A percentile compares a stretch with the other conserved stretches of the same genome.
These are phyloP conservation scores for Actinernus sp. DNA, from an alignment of 92 coral and sea anemone species.

Conservation along the genomic window DNA sequence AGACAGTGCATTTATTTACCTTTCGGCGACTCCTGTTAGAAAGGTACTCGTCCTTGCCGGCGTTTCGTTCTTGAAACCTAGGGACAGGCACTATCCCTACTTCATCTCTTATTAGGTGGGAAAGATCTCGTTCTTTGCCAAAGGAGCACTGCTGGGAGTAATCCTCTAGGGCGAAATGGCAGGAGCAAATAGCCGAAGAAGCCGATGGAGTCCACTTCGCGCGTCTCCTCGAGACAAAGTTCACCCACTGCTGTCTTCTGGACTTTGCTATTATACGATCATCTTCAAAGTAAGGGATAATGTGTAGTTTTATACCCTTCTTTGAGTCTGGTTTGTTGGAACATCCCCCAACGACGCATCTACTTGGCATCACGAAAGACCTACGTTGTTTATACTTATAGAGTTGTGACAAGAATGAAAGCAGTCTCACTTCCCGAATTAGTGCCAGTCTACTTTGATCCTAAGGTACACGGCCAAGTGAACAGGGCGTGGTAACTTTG, in stretches of 20 bases:
- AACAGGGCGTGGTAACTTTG: too few species aligned
- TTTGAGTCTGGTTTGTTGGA: too few species aligned
- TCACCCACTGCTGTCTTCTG: neutral
- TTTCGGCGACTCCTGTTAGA: too few species aligned
- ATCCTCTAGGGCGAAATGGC: constrained; percentile 1
- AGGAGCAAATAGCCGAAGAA: neutral
- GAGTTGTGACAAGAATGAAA: too few species aligned
- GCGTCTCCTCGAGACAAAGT: neutral
- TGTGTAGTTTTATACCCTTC: neutral
- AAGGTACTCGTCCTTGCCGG: neutral
- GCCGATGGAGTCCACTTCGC: constrained; percentile 1
- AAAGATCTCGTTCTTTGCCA: neutral
- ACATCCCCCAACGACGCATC: too few species aligned
- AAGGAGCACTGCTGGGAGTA: neutral
- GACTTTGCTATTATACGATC: constrained; percentile 3
- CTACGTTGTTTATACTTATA: too few species aligned
- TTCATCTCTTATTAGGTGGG: constrained; percentile 6
- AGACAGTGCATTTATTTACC: too few species aligned
- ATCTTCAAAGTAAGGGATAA: neutral
- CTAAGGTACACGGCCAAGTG: too few species aligned
- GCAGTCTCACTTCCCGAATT: too few species aligned
- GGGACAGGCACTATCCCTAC: constrained; percentile 3
- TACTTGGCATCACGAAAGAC: too few species aligned
- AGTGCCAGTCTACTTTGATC: too few species aligned
- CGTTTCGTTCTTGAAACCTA: neutral